These are phyloP conservation scores for Bothrops jararaca DNA, from an alignment of 2,113 vertebrate genomes.

Conservation along the genomic window DNA sequence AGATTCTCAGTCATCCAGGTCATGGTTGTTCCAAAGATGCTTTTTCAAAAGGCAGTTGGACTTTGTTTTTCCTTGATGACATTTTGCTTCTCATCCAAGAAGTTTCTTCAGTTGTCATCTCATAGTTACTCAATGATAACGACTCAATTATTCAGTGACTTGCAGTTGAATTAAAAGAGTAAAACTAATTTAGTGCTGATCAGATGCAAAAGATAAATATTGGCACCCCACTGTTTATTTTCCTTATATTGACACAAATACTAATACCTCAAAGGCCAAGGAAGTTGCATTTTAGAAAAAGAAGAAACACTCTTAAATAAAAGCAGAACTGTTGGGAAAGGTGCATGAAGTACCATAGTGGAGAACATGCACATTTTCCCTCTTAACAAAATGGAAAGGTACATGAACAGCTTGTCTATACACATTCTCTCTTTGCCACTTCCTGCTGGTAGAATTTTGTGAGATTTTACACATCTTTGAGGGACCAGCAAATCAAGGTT, in stretches of 20 bases:
- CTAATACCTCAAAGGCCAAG: neutral
- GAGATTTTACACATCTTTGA: neutral
- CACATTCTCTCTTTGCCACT: neutral
- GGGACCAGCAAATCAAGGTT: neutral
- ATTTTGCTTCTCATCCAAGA: neutral
- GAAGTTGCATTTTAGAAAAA: neutral
- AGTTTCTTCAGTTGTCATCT: neutral
- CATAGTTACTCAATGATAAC: neutral
- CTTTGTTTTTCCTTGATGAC: neutral
- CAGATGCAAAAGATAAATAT: neutral
- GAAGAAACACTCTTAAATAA: neutral
- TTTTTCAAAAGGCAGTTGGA: neutral
- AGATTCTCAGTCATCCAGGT: too few species aligned
- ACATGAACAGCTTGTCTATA: neutral
- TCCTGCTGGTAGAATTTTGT: neutral
- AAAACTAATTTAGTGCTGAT: neutral
- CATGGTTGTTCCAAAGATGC: neutral
- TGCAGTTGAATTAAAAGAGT: neutral
- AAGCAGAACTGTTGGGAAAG: neutral
- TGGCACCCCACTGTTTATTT: neutral
- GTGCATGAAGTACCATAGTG: neutral
- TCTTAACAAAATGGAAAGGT: neutral
- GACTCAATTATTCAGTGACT: neutral
- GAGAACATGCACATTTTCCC: neutral
- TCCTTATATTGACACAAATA: neutral